Evolutionary conservation across 2,797 vertebrate species (phyloP).

Genomic region (Peromyscus aztecus): DNA sequence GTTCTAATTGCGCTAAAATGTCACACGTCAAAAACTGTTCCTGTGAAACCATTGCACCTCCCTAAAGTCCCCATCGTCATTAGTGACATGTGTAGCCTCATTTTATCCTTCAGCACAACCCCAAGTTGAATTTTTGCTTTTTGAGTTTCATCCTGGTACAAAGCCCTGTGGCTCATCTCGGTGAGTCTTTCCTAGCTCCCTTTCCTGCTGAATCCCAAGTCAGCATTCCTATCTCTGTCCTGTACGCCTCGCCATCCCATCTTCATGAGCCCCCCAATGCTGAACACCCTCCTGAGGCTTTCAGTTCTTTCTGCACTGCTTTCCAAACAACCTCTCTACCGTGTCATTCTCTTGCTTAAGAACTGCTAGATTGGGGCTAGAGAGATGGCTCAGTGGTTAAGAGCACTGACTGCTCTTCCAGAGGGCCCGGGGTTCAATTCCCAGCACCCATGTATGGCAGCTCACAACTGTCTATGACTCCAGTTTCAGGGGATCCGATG

Average conservation of each 20-base stretch:
- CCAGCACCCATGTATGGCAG: neutral
- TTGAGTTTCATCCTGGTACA: neutral
- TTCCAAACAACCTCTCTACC: conserved; percentile 1
- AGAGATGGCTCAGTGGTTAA: neutral
- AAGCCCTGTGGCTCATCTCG: conserved; percentile 18
- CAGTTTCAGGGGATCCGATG: neutral
- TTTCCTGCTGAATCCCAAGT: conserved; percentile 1
- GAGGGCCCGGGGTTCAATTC: neutral
- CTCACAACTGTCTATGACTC: neutral
- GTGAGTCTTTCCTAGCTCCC: neutral
- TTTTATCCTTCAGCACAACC: neutral
- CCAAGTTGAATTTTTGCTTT: conserved; percentile 49
- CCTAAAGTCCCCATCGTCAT: conserved; percentile 1
- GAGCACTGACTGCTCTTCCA: neutral
- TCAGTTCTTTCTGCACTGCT: neutral
- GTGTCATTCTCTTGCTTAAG: conserved; percentile 48
- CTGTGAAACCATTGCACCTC: neutral
- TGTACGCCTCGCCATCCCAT: neutral
- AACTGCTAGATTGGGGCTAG: neutral
- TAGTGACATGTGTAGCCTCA: neutral
- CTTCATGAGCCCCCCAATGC: neutral
- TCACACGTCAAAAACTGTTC: neutral
- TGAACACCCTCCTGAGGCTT: neutral
- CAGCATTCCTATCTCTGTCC: neutral
- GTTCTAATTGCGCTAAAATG: conserved; percentile 42